phyloP scores from a whole-genome alignment of 2,888 invertebrate genomes.

The Neoascia interrupta region DNA sequence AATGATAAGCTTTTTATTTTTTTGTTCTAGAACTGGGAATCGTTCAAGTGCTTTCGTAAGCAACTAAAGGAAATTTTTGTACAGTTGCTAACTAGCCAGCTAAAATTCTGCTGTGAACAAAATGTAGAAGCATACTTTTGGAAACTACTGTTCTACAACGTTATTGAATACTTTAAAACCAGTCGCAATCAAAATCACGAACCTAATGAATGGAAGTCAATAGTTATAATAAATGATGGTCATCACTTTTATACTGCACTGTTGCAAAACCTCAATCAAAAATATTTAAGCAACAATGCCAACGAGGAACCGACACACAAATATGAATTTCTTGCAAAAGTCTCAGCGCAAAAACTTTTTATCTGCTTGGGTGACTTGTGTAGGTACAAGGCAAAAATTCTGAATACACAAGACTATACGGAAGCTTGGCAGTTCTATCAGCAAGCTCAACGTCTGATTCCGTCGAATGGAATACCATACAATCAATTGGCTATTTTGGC shows the following conservation, averaged over 20 bases:
- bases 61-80: slow-evolving; percentile 85
- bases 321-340: slow-evolving; percentile 87
- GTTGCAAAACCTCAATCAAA: slow-evolving; percentile 86
- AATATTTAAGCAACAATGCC: slow-evolving; percentile 81
- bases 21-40: slow-evolving; percentile 82
- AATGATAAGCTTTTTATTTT: no score
- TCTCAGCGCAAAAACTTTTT: slow-evolving; percentile 92
- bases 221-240: slow-evolving; percentile 86
- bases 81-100: slow-evolving; percentile 86
- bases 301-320: slow-evolving; percentile 80
- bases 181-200: slow-evolving; percentile 81
- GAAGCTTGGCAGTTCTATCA: slow-evolving; percentile 92
- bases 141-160: slow-evolving; percentile 93
- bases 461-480: slow-evolving; percentile 96
- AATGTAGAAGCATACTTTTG: slow-evolving; percentile 95
- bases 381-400: slow-evolving; percentile 89
- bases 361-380: slow-evolving; percentile 95
- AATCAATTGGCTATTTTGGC: slow-evolving; percentile 96
- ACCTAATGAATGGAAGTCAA: slow-evolving; percentile 84
- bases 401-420: slow-evolving; percentile 73
- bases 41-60: slow-evolving; percentile 83
- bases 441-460: slow-evolving; percentile 95
- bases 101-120: slow-evolving; percentile 92
- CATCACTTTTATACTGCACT: slow-evolving; percentile 88
- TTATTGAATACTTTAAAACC: slow-evolving; percentile 90